Evolutionary conservation across 2,797 vertebrate species (phyloP).

Genomic region (Vespertilio murinus): DNA sequence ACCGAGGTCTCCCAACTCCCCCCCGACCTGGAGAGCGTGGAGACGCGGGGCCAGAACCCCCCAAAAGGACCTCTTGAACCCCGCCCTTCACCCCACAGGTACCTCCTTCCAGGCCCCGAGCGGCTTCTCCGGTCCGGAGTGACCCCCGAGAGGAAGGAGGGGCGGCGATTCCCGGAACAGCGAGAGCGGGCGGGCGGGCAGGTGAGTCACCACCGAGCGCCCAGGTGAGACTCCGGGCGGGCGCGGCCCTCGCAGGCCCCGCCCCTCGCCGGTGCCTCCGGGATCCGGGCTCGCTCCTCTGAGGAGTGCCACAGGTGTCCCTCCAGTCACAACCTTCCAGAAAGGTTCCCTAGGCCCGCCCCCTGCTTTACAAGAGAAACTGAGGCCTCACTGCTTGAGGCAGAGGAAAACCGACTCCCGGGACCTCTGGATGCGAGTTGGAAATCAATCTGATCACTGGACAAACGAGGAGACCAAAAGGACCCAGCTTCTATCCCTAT

Average conservation of each 20-base stretch:
- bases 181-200: background rate
- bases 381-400: background rate
- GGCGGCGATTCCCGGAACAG: constrained; percentile 58
- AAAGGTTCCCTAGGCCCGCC: background rate
- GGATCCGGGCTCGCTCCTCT: background rate
- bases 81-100: background rate
- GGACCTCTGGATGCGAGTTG: background rate
- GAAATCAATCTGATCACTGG: background rate
- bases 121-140: background rate
- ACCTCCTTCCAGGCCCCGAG: background rate
- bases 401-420: background rate
- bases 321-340: background rate
- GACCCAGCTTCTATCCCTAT: background rate
- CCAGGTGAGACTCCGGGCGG: constrained; percentile 65
- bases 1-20: background rate
- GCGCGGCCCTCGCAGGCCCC: background rate
- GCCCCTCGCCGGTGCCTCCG: background rate
- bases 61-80: background rate
- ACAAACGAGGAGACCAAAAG: background rate
- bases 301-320: background rate
- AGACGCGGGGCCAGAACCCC: accelerated
- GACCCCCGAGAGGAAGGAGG: constrained; percentile 53
- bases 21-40: background rate
- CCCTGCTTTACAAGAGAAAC: background rate
- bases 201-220: constrained; percentile 62